These are phyloP conservation scores for Ophioninae sp. DNA, from an alignment of 2,888 invertebrate genomes.

Conservation along the genomic window DNA sequence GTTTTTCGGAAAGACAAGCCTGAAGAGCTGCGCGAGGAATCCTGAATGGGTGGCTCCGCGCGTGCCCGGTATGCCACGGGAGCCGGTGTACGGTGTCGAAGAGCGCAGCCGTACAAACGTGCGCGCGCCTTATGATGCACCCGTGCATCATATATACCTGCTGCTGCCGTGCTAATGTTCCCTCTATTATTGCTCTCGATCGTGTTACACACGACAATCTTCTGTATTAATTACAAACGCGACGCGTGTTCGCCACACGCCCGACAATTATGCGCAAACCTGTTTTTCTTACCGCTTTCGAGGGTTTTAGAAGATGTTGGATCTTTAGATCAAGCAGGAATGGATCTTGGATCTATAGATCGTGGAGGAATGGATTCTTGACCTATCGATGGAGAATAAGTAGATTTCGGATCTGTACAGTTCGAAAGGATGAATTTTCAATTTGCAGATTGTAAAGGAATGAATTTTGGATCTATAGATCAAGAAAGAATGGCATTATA, in stretches of 20 bases:
- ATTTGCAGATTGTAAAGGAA: too few relatives aligned
- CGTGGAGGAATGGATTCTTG: too few relatives aligned
- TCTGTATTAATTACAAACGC: slow-evolving; percentile 60
- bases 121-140: not conserved
- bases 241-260: slow-evolving; percentile 29
- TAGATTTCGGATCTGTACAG: too few relatives aligned
- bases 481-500: too few relatives aligned
- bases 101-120: slow-evolving; percentile 57
- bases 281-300: not conserved
- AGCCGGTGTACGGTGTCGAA: slow-evolving; percentile 59
- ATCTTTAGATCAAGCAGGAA: too few relatives aligned
- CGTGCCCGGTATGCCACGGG: slow-evolving; percentile 58
- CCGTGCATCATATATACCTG: not conserved
- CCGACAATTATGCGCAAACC: not conserved
- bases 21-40: slow-evolving; percentile 39
- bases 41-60: slow-evolving; percentile 46
- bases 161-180: not conserved
- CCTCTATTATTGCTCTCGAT: slow-evolving; percentile 54
- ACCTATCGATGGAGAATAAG: too few relatives aligned
- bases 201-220: slow-evolving; percentile 58
- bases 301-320: not conserved
- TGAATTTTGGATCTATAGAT: too few relatives aligned
- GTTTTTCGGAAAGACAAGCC: not conserved
- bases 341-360: too few relatives aligned
- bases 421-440: too few relatives aligned